Conservation (phyloP, 2,113 vertebrate species). For the Electrona antarctica region DNA sequence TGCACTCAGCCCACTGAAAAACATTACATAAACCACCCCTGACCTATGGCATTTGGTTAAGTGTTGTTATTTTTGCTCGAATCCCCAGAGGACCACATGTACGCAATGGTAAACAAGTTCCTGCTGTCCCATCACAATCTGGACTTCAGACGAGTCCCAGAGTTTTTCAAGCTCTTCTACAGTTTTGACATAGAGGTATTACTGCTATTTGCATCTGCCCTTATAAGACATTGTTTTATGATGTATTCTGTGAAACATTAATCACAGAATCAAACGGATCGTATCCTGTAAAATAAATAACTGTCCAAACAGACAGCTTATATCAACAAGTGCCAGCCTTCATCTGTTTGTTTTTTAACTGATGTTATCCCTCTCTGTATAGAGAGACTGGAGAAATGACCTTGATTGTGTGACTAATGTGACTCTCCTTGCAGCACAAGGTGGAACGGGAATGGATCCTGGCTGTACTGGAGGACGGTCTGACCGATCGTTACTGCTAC, state of each 20-base stretch:
- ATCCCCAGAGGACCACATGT: slow-evolving; percentile 94
- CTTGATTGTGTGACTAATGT: background rate
- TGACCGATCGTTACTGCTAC: slow-evolving; percentile 85
- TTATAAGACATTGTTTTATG: slow-evolving; percentile 11
- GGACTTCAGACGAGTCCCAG: slow-evolving; percentile 89
- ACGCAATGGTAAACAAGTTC: slow-evolving; percentile 87
- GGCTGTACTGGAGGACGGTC: slow-evolving; percentile 83
- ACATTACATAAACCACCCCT: background rate
- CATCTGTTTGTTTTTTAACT: slow-evolving; percentile 24
- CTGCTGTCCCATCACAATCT: slow-evolving; percentile 89
- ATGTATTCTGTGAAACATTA: background rate
- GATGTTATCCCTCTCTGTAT: slow-evolving; percentile 22
- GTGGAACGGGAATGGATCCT: slow-evolving; percentile 89
- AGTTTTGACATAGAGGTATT: slow-evolving; percentile 90
- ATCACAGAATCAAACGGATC: background rate
- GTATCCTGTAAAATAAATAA: slow-evolving; percentile 12
- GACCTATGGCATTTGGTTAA: background rate
- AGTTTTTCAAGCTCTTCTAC: slow-evolving; percentile 94
- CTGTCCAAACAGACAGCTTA: slow-evolving; percentile 32
- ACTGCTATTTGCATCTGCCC: background rate
- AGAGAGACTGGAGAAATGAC: background rate
- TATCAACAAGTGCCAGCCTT: slow-evolving; percentile 45
- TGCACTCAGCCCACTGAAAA: slow-evolving; percentile 14
- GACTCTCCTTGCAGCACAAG: slow-evolving; percentile 78
- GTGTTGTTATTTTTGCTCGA: background rate